phyloP scores from a whole-genome alignment of 2,113 vertebrate genomes.

The Mormyrus lacerda region DNA sequence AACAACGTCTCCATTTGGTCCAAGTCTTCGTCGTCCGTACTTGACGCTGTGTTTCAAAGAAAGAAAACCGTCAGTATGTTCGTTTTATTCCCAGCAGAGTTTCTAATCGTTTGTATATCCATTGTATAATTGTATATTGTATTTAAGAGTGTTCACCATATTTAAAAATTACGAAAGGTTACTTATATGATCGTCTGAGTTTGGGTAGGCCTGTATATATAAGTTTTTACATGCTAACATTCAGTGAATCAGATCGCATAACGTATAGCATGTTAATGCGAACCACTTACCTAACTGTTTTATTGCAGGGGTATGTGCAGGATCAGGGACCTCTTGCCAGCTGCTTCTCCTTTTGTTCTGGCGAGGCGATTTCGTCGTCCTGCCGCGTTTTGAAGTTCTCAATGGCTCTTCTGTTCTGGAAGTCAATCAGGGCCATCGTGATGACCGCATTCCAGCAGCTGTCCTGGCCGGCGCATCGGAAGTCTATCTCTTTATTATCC shows the following conservation, averaged over 20 bases:
- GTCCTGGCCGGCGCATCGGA: conserved; percentile 78
- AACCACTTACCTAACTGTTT: neutral
- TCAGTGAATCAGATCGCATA: neutral
- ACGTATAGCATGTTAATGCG: no score
- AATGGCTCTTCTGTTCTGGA: conserved; percentile 88
- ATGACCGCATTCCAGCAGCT: conserved; percentile 92
- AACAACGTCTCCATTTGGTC: conserved; percentile 54
- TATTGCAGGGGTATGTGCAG: neutral
- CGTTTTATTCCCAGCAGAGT: neutral
- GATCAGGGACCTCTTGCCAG: conserved; percentile 59
- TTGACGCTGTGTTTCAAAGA: conserved; percentile 18
- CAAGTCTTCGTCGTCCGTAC: conserved; percentile 48
- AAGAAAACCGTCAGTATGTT: neutral
- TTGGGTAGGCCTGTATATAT: neutral
- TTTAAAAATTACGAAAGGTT: neutral
- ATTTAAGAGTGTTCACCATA: neutral
- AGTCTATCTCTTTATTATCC: conserved; percentile 91
- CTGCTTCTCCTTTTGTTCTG: conserved; percentile 62
- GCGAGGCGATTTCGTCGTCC: conserved; percentile 62
- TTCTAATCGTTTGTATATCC: neutral
- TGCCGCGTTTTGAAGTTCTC: conserved; percentile 81
- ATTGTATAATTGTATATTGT: no score
- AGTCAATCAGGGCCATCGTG: conserved; percentile 91
- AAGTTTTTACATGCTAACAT: neutral
- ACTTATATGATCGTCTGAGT: neutral